Conservation (phyloP, 2,888 invertebrate species). For the Drosophila vallismaia region DNA sequence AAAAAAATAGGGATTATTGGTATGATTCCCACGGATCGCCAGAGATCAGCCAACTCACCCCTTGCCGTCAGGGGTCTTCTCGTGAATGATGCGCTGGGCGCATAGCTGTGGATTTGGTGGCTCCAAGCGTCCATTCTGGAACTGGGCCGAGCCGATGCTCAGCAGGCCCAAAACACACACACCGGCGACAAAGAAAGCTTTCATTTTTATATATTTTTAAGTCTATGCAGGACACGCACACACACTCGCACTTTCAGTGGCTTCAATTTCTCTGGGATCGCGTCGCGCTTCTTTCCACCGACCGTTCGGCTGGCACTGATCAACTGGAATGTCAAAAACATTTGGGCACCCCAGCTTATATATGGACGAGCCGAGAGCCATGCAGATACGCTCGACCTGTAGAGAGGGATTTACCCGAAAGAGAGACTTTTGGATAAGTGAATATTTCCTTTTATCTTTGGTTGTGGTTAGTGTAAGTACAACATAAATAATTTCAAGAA, state of each 20-base stretch:
- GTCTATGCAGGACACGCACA: constrained; percentile 37
- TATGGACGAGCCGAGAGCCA: constrained; percentile 66
- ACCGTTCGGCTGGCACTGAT: constrained; percentile 65
- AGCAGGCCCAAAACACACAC: constrained; percentile 83
- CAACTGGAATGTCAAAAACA: constrained; percentile 81
- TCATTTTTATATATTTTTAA: constrained; percentile 69
- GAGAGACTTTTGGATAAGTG: constrained; percentile 24
- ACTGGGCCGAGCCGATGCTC: constrained; percentile 86
- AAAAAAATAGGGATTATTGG: background rate
- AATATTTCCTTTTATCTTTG: background rate
- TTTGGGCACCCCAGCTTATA: constrained; percentile 81
- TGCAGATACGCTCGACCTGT: constrained; percentile 12
- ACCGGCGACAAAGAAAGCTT: constrained; percentile 83
- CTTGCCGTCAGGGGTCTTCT: constrained; percentile 90
- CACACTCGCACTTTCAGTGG: constrained; percentile 63
- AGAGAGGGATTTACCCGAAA: constrained; percentile 11
- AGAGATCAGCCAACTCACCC: constrained; percentile 79
- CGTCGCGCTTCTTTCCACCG: constrained; percentile 27
- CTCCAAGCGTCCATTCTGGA: constrained; percentile 91
- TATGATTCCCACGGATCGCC: background rate
- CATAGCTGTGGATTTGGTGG: constrained; percentile 91
- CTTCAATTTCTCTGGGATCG: constrained; percentile 50
- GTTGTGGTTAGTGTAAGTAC: background rate
- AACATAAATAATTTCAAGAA: too few species aligned
- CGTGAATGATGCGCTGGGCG: constrained; percentile 89